phyloP scores from a whole-genome alignment of 2,797 vertebrate genomes.

The Chanos chanos region DNA sequence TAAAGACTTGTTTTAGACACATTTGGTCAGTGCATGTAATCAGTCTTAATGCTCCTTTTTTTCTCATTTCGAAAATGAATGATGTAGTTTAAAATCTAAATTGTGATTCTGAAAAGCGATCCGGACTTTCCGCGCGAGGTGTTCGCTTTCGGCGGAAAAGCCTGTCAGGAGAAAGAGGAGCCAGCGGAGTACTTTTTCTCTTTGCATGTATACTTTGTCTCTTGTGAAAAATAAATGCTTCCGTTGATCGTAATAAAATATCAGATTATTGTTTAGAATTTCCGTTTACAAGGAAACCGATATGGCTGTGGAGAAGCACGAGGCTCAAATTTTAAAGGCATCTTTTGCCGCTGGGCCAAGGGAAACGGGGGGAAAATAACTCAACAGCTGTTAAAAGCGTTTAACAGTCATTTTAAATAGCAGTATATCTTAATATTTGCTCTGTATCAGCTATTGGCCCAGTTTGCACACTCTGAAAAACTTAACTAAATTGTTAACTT shows the following conservation, averaged over 20 bases:
- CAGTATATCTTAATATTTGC: no score
- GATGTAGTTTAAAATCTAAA: slow-evolving; percentile 10
- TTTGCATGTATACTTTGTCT: slow-evolving; percentile 61
- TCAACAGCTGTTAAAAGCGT: no score
- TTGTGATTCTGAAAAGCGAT: background rate
- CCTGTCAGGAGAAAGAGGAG: slow-evolving; percentile 16
- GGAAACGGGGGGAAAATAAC: no score
- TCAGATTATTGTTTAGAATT: slow-evolving; percentile 70
- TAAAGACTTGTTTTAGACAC: background rate
- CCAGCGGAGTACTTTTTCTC: slow-evolving; percentile 44
- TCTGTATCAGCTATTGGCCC: no score
- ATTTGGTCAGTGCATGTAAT: background rate
- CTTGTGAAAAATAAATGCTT: slow-evolving; percentile 75
- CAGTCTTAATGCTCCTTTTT: background rate
- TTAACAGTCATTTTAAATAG: no score
- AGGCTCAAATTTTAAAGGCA: background rate
- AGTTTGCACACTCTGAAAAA: no score
- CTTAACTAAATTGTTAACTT: no score
- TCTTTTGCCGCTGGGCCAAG: no score
- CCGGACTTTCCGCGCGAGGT: slow-evolving; percentile 27
- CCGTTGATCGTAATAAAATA: slow-evolving; percentile 74
- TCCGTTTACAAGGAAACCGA: slow-evolving; percentile 70
- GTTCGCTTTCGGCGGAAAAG: slow-evolving; percentile 54
- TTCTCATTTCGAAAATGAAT: background rate
- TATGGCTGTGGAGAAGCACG: slow-evolving; percentile 53